Evolutionary conservation across 2,113 vertebrate species (phyloP).

Genomic region (Protobothrops mucrosquamatus): DNA sequence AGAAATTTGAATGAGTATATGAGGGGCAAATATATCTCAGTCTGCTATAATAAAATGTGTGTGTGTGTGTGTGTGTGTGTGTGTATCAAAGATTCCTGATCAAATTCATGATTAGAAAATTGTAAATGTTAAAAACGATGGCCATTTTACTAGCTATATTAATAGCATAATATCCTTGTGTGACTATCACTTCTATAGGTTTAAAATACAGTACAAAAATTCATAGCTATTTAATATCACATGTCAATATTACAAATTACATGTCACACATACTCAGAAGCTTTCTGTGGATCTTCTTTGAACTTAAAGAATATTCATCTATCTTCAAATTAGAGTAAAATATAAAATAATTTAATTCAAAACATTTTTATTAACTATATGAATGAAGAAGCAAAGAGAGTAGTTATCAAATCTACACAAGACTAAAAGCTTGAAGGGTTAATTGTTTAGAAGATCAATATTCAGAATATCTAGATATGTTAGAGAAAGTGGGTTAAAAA

Average conservation of each 20-base stretch:
- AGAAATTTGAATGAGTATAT: background rate
- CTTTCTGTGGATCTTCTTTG: background rate
- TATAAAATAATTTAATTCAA: background rate
- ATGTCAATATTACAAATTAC: too few species aligned
- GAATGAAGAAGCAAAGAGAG: background rate
- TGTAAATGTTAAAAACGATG: background rate
- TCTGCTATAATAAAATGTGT: background rate
- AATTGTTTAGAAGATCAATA: background rate
- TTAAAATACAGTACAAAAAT: background rate
- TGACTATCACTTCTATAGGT: background rate
- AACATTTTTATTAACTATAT: background rate
- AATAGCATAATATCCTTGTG: background rate
- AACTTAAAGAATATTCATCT: background rate
- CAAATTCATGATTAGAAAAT: background rate
- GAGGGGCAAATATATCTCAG: background rate
- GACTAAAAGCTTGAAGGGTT: background rate
- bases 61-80: rapidly evolving
- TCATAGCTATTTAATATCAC: background rate
- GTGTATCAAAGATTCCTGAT: background rate
- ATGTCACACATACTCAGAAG: background rate
- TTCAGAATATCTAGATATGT: background rate
- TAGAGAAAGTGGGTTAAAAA: background rate
- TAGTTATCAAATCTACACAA: background rate
- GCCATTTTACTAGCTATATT: background rate
- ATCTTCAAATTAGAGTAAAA: background rate